phyloP scores from a whole-genome alignment of 2,797 vertebrate genomes.

The Spinus olivaceus region DNA sequence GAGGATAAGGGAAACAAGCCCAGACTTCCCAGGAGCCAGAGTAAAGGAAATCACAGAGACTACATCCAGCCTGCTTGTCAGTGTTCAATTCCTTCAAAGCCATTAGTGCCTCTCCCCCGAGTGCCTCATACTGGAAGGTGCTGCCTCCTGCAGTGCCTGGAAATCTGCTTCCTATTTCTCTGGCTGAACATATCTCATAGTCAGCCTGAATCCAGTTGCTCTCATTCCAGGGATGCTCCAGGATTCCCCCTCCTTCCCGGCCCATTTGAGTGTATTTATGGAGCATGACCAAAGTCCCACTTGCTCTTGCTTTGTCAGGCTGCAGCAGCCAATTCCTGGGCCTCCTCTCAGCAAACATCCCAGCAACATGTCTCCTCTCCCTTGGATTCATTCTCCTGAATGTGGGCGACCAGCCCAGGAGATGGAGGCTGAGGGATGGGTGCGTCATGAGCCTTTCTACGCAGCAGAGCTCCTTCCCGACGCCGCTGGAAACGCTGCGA shows the following conservation, averaged over 20 bases:
- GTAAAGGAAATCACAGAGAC: background rate
- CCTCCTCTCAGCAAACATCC: background rate
- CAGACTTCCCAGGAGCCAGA: background rate
- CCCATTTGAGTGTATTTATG: background rate
- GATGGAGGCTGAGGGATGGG: background rate
- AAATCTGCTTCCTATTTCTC: background rate
- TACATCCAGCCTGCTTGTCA: background rate
- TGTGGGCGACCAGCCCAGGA: conserved; percentile 13
- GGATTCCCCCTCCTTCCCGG: background rate
- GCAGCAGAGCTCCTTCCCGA: background rate
- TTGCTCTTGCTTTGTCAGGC: background rate
- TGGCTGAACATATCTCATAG: background rate
- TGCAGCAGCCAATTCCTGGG: background rate
- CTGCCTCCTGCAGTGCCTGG: conserved; percentile 17
- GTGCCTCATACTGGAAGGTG: background rate
- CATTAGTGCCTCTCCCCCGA: background rate
- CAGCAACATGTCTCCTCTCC: background rate
- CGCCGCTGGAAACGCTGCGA: background rate
- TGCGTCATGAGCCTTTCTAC: background rate
- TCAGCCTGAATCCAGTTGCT: background rate
- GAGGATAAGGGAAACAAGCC: background rate
- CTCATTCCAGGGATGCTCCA: background rate
- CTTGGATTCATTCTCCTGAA: background rate
- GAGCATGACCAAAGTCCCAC: background rate
- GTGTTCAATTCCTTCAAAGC: background rate